Base-by-base conservation (phyloP, 2,797 vertebrate species). In the Lacerta bilineata region DNA sequence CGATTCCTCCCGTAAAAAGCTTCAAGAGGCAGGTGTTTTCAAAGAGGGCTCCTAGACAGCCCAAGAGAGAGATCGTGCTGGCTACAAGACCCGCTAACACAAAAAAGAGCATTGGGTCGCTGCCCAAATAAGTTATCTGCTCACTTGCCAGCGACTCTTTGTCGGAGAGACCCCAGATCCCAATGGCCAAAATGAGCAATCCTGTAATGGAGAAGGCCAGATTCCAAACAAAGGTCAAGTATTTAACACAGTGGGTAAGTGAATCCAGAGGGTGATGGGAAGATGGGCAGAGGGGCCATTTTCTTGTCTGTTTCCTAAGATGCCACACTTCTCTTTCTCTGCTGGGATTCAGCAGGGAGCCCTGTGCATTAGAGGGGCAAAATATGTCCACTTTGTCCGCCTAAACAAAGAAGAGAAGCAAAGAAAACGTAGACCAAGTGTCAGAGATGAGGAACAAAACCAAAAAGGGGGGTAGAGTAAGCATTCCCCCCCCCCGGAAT, bases 131-230 rank as follows among this genome's bases (percentile, higher is more conserved):
- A 0, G 76, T 90, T 6, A 98, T 96, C 86, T 93, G 96, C 46
- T 97, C 96, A 43, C 94, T 96, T 11, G 94, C 91, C 23, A 97
- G 96, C 0, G 97, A 97, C 77, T 97, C 97, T 92, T 98, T 99
- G 93, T 96, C 97, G 15, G 97, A 89, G 80, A 99, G 97, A 59
- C 98, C 98, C 98, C 98, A 99, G 68, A 98, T 88, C 17, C 98
- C 98, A 1, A 97, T 9, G 0, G 95, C 95, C 20, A 99, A 95
- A 43, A 95, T 86, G 82, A 97, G 72, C 50, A 98, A 95, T 36
- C 98, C 97, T 84, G 98, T 91, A 43, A 97, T 94, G 11, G 97
- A 97, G 94, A 98, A 98, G 59, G 97, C 41, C 85, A 98, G 95
- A 94, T 98, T 99, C 95, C 96, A 97, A 9, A 97, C 55, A 91